Evolutionary conservation across 2,888 invertebrate genomes (phyloP).

Genomic region (Marasmarcha lunaedactyla): DNA sequence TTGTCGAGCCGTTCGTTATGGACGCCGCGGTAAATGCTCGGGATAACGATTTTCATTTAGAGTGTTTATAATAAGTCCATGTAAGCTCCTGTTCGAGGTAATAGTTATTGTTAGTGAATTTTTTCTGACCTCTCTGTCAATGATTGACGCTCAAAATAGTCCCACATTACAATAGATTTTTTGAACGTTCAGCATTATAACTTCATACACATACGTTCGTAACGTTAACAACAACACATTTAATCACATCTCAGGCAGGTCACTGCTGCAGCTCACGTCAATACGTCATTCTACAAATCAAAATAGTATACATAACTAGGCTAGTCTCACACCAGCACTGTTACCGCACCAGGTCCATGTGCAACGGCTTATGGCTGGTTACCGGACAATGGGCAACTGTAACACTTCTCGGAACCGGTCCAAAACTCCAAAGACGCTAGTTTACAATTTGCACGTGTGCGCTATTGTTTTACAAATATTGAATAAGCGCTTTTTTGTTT

Average conservation of each 20-base stretch:
- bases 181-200: no score
- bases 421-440: slow-evolving; percentile 24
- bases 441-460: slow-evolving; percentile 55
- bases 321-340: no score
- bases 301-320: no score
- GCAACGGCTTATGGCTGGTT: slow-evolving; percentile 23
- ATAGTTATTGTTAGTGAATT: neutral
- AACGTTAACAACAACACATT: no score
- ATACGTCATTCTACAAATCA: no score
- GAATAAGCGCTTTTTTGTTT: slow-evolving; percentile 2
- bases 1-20: slow-evolving; percentile 68
- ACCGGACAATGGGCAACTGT: slow-evolving; percentile 23
- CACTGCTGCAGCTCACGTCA: no score
- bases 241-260: no score
- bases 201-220: no score
- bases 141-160: no score
- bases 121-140: no score
- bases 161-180: no score
- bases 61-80: slow-evolving; percentile 64
- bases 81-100: slow-evolving; percentile 48
- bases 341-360: no score
- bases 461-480: slow-evolving; percentile 25
- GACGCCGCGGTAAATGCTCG: slow-evolving; percentile 60
- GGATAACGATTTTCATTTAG: slow-evolving; percentile 68
- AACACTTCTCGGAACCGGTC: slow-evolving; percentile 37